Evolutionary conservation across 1,140 invertebrate genomes (phyloP).

Genomic region (Anastatus disparis): DNA sequence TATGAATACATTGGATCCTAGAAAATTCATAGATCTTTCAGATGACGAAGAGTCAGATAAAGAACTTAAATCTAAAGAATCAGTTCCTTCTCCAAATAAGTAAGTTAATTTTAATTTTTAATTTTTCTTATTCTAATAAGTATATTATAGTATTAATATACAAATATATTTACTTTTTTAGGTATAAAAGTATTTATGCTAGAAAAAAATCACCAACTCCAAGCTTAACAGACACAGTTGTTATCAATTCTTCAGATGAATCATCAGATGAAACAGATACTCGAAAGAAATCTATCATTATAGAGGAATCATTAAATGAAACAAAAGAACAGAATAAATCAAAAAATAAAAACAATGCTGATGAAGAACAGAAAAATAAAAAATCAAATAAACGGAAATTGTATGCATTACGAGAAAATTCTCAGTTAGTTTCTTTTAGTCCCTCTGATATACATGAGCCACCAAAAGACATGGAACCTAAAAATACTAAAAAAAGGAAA

Average conservation of each 20-base stretch:
- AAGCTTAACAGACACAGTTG: constrained; percentile 36
- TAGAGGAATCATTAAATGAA: constrained; percentile 45
- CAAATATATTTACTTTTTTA: constrained; percentile 32
- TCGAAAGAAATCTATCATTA: constrained; percentile 31
- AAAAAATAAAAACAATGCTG: background rate
- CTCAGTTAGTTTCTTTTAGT: constrained; percentile 50
- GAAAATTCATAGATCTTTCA: constrained; percentile 13
- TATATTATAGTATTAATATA: background rate
- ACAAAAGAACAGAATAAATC: constrained; percentile 28
- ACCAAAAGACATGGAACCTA: background rate
- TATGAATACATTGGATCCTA: constrained; percentile 29
- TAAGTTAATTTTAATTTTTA: constrained; percentile 26
- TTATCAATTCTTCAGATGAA: constrained; percentile 45
- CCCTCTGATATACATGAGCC: constrained; percentile 30
- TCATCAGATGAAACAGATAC: constrained; percentile 19
- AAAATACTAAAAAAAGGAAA: constrained; percentile 22
- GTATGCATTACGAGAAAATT: constrained; percentile 48
- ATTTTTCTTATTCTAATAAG: too few species aligned
- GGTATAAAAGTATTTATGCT: constrained; percentile 42
- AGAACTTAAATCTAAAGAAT: constrained; percentile 9
- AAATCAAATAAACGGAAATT: constrained; percentile 48
- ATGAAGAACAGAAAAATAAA: constrained; percentile 17
- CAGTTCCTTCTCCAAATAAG: constrained; percentile 14
- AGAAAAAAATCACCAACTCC: constrained; percentile 36
- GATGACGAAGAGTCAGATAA: constrained; percentile 18